phyloP scores from a whole-genome alignment of 1,140 invertebrate species.

The Ooceraea biroi region DNA sequence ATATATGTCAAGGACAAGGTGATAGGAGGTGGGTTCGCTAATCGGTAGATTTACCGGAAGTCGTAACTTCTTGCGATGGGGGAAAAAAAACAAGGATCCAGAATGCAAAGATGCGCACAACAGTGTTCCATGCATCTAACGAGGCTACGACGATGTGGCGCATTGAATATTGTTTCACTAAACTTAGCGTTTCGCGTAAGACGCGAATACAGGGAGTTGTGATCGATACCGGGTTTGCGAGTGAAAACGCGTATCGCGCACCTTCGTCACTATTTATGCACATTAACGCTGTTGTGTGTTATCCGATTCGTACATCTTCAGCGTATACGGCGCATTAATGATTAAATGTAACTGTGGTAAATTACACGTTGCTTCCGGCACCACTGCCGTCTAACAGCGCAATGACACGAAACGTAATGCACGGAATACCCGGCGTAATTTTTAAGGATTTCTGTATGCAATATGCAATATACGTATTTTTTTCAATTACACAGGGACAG shows the following conservation, averaged over 20 bases:
- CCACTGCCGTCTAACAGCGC: slow-evolving; percentile 62
- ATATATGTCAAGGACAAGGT: too few relatives aligned
- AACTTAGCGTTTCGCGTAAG: neutral
- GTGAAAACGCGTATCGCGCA: neutral
- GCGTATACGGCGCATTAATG: slow-evolving; percentile 61
- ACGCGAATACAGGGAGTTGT: slow-evolving; percentile 7
- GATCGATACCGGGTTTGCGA: neutral
- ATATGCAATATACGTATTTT: neutral
- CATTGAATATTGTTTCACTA: too few relatives aligned
- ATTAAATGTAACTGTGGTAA: slow-evolving; percentile 72
- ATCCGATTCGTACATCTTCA: slow-evolving; percentile 64
- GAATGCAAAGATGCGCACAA: neutral
- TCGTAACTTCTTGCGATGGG: slow-evolving; percentile 29
- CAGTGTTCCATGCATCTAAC: neutral
- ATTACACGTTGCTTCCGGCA: slow-evolving; percentile 66
- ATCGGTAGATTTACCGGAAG: too few relatives aligned
- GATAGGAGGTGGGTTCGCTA: too few relatives aligned
- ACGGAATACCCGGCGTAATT: slow-evolving; percentile 51
- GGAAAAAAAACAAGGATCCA: neutral
- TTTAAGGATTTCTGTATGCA: slow-evolving; percentile 30
- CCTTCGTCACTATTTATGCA: slow-evolving; percentile 25
- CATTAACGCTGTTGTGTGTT: slow-evolving; percentile 37
- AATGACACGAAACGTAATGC: slow-evolving; percentile 66
- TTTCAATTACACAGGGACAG: neutral
- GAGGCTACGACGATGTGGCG: too few relatives aligned